Conservation (phyloP, 2,888 invertebrate species). For the Philereme transversata region DNA sequence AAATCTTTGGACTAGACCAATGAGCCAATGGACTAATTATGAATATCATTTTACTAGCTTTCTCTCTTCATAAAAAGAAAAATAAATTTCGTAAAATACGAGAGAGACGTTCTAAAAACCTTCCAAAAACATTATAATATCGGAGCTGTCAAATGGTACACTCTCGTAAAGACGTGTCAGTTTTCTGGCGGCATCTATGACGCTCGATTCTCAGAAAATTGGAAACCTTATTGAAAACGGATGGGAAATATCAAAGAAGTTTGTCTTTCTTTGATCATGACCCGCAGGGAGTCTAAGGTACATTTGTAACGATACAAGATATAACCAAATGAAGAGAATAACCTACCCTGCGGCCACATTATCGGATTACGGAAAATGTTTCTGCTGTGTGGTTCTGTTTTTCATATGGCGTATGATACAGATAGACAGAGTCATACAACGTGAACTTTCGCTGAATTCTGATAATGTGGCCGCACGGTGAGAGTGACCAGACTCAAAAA, state of each 20-base stretch:
- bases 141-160: conserved; percentile 59
- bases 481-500: no score
- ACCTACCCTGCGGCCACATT: no score
- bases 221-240: conserved; percentile 67
- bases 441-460: no score
- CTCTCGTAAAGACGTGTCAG: conserved; percentile 77
- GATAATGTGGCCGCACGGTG: no score
- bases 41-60: no score
- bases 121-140: conserved; percentile 57
- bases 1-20: no score
- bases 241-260: conserved; percentile 48
- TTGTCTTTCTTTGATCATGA: conserved; percentile 37
- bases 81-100: conserved; percentile 12
- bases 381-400: no score
- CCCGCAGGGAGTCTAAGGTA: not conserved
- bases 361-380: no score
- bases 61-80: not conserved
- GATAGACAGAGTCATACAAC: no score
- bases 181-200: conserved; percentile 48
- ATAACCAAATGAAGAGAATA: no score
- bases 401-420: no score
- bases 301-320: not conserved
- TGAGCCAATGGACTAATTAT: no score
- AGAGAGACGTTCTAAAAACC: conserved; percentile 6
- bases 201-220: conserved; percentile 57